Percentiles rank a stretch among this genome's conserved stretches.
These are phyloP conservation scores for Aphaenogaster rudis DNA, from an alignment of 1,140 invertebrate genomes.

Conservation along the genomic window DNA sequence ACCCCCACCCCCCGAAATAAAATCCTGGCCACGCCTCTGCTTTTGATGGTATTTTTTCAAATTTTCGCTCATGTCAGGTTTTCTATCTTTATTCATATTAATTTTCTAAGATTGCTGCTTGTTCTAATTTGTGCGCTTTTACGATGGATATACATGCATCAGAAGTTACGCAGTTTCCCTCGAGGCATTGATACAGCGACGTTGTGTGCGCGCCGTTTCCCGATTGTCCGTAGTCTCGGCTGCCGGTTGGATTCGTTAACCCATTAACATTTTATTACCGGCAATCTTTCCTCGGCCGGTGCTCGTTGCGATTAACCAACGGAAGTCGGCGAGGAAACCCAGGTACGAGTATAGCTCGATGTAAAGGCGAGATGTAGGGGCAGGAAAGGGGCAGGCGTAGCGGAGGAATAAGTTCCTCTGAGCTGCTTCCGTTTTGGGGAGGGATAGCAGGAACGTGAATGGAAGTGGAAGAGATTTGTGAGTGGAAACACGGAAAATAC, in stretches of 20 bases:
- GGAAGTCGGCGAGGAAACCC: constrained; percentile 39
- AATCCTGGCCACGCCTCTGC: too few species aligned
- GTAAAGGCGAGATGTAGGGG: constrained; percentile 53
- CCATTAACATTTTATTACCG: constrained; percentile 79
- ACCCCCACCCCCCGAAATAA: too few species aligned
- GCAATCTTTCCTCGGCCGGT: constrained; percentile 69
- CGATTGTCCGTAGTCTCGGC: constrained; percentile 37
- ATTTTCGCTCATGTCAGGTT: neutral
- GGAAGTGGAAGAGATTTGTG: constrained; percentile 69
- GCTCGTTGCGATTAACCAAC: constrained; percentile 47
- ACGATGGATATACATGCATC: neutral
- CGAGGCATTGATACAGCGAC: neutral
- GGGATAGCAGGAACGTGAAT: constrained; percentile 63
- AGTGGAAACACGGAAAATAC: constrained; percentile 67
- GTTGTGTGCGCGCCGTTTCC: constrained; percentile 25
- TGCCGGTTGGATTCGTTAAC: constrained; percentile 69
- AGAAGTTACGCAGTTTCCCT: neutral
- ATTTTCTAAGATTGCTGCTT: neutral
- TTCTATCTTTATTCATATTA: neutral
- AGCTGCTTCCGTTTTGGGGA: constrained; percentile 66
- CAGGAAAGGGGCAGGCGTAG: constrained; percentile 9
- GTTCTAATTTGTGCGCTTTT: neutral
- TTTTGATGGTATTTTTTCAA: neutral
- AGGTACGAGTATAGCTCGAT: constrained; percentile 23
- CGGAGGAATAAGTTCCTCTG: constrained; percentile 68